These are phyloP conservation scores for Steatocranus sp. DNA, from an alignment of 2,797 vertebrate species.

Conservation along the genomic window DNA sequence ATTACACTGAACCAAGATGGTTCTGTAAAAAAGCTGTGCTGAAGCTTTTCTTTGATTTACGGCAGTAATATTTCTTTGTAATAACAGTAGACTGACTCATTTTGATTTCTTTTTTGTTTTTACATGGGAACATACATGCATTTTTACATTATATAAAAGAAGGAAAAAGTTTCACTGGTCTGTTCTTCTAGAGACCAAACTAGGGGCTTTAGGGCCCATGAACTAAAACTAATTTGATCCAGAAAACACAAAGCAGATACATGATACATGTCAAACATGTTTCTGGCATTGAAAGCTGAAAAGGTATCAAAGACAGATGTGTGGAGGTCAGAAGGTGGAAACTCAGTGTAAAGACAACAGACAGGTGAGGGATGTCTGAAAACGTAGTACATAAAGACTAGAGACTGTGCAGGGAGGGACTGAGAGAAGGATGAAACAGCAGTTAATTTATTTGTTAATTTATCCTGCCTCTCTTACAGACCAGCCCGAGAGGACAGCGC, in stretches of 20 bases:
- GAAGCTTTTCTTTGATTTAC: background rate
- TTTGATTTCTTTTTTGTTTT: background rate
- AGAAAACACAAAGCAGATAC: background rate
- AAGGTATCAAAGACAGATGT: background rate
- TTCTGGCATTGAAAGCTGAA: background rate
- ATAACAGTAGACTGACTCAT: background rate
- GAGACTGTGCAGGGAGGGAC: background rate
- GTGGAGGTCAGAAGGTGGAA: background rate
- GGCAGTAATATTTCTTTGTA: background rate
- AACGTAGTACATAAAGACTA: background rate
- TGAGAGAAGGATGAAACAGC: background rate
- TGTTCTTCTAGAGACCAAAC: background rate
- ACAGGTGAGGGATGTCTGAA: background rate
- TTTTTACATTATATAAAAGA: background rate
- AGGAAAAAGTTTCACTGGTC: background rate
- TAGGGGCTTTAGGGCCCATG: background rate
- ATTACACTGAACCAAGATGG: background rate
- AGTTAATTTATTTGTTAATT: background rate
- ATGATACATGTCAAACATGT: accelerated
- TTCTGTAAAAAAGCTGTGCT: background rate
- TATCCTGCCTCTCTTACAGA: constrained; percentile 66
- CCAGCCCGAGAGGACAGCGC: constrained; percentile 84
- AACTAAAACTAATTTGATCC: background rate
- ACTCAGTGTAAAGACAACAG: background rate
- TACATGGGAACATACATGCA: background rate